These are phyloP conservation scores for Erannis defoliaria DNA, from an alignment of 2,888 invertebrate genomes.

Conservation along the genomic window DNA sequence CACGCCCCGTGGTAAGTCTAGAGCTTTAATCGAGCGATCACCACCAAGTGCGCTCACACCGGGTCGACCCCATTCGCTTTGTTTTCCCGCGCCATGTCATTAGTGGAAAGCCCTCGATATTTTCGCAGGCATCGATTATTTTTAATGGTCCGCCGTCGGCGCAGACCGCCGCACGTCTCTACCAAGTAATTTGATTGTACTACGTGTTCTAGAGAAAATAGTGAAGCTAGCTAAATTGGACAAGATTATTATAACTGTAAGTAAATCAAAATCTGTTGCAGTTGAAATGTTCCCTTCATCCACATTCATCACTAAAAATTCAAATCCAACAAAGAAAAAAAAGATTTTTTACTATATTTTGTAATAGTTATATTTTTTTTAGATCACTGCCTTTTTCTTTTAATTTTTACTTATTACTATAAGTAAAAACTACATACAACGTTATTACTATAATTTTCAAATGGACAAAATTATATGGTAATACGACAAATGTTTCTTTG, in stretches of 20 bases:
- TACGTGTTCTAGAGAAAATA: conserved; percentile 44
- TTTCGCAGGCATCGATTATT: conserved; percentile 83
- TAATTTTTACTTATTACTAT: too few species aligned
- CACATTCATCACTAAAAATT: too few species aligned
- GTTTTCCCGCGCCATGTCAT: conserved; percentile 83
- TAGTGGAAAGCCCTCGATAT: conserved; percentile 84
- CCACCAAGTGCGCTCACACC: conserved; percentile 39
- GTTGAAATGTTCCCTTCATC: background rate
- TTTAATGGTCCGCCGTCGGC: conserved; percentile 80
- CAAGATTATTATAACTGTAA: background rate
- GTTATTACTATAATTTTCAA: too few species aligned
- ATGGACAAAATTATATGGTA: too few species aligned
- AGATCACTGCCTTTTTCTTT: too few species aligned
- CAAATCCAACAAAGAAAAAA: too few species aligned
- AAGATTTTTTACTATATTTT: too few species aligned
- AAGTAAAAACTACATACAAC: too few species aligned
- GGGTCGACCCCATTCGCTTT: conserved; percentile 67
- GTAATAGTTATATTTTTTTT: too few species aligned
- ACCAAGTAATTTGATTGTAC: conserved; percentile 53
- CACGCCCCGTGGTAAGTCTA: conserved; percentile 35
- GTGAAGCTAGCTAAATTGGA: conserved; percentile 30
- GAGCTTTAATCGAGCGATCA: conserved; percentile 45
- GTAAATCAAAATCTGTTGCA: background rate
- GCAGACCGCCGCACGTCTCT: conserved; percentile 63
- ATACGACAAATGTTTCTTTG: too few species aligned